Evolutionary conservation across 2,888 invertebrate genomes (phyloP).

Genomic region (Stenolophus ochropezus): DNA sequence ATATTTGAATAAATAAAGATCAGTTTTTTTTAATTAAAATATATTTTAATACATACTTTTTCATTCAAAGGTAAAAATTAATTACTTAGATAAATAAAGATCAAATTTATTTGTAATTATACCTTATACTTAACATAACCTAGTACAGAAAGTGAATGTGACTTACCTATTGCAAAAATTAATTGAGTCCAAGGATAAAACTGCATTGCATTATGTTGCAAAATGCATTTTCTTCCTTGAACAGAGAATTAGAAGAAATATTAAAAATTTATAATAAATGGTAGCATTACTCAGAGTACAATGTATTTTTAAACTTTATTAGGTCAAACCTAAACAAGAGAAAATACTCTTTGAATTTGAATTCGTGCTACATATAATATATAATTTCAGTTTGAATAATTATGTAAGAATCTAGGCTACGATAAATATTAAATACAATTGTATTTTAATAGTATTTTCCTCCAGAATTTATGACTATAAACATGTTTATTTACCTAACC

Average conservation of each 20-base stretch:
- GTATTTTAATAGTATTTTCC: constrained; percentile 10
- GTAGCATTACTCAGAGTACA: background rate
- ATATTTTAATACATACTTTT: no score
- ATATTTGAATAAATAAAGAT: no score
- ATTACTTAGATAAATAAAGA: background rate
- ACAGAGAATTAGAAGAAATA: constrained; percentile 24
- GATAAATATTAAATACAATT: constrained; percentile 1
- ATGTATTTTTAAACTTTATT: background rate
- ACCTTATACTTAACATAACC: constrained; percentile 17
- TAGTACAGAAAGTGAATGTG: constrained; percentile 49
- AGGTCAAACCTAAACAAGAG: constrained; percentile 9
- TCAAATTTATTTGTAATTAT: constrained; percentile 22
- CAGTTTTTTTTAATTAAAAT: no score
- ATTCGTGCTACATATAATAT: background rate
- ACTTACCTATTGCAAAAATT: constrained; percentile 43
- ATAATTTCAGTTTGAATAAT: background rate
- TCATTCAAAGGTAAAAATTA: constrained; percentile 6
- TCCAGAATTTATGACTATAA: constrained; percentile 11
- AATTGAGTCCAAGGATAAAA: constrained; percentile 49
- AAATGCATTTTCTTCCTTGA: constrained; percentile 47
- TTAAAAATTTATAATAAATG: constrained; percentile 26
- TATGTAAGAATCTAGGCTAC: constrained; percentile 9
- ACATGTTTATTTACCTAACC: constrained; percentile 23
- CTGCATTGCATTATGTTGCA: constrained; percentile 41
- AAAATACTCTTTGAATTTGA: background rate